Base-by-base conservation (phyloP, 2,113 vertebrate species). In the Porphyrio hochstetteri region DNA sequence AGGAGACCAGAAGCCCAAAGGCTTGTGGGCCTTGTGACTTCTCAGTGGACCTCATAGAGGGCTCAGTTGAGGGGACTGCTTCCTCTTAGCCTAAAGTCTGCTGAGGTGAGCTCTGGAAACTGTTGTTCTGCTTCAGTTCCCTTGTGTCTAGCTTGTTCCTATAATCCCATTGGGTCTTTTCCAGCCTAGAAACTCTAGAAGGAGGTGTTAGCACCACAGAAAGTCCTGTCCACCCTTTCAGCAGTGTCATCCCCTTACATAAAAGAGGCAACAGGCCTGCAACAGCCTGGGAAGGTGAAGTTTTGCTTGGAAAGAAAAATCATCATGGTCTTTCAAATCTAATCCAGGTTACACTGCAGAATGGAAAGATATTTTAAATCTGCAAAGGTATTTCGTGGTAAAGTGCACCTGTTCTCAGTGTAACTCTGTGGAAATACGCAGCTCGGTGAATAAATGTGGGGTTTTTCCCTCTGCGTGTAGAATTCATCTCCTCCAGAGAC, bases 181-280 rank as follows among this genome's bases (percentile, higher is more conserved):
- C 59, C 59, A 65, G 3, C 5, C 25, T 16, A 28, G 48, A 82
- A 82, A 7, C 17, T 63, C 10, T 53, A 21, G 13, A 9, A 80
- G 20, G n/a, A 72, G 40, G 15, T 0, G 0, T 60, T 50, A 40
- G 18, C 59, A 40, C 25, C 10, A 23, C 25, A n/a, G 28, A 42
- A 75, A 40, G 8, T 77, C 64, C 42, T 77, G 38, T 8, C 27
- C 20, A 72, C 8, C 12, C 8, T 42, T 38, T 68, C 1, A 2
- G 16, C 23, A 35, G 3, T 23, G 38, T 36, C 52, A 74, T n/a
- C 15, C 20, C 19, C 2, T 4, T 31, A 52, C 9, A 10, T 28
- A 5, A 10, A 7, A 4, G 27, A 52, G 13, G 35, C 35, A 40
- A 42, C 4, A 63, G 50, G 38, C 25, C 85, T 67, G 29, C 40